Base-by-base conservation (phyloP, 1,140 invertebrate species). In the Drosophila nebulosa region DNA sequence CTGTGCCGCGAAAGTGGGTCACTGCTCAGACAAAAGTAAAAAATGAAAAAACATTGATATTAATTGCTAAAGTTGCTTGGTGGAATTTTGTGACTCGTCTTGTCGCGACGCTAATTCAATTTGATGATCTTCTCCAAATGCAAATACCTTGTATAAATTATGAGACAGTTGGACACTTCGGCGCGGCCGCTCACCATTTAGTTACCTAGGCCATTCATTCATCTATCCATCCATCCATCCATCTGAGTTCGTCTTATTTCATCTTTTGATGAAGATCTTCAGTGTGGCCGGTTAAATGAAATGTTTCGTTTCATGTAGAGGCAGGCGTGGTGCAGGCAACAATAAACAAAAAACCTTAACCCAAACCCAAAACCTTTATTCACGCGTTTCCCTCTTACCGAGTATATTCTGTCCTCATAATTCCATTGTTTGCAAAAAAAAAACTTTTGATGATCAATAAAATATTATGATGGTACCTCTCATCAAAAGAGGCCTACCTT, bases 81-180 rank as follows among this genome's bases (percentile, higher is more conserved):
- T 39, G 35, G 27, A 16, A 39, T 46, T 39, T 14, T 14, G 36
- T 60, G 53, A 62, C 21, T 56, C 18, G 50, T 12, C 57, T 35
- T 63, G 46, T 26, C 39, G 18, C 14, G 62, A 65, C 63, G 71
- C 77, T 86, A 86, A 85, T 85, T 85, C 66, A 86, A 85, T 85
- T 71, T 85, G 74, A 81, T 77, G 62, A 85, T 76, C 78, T 67
- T 46, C 56, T 27, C 16, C 71, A 81, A 86, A 86, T 86, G 83
- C 83, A 86, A 86, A 86, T 86, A 68, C 72, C 68, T 52, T 75
- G 83, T 83, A 88, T 86, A 78, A 81, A 78, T 86, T 88, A 86
- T 78, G 64, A 64, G 26, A 35, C 24, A 66, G 55, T 57, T 67
- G 36, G 24, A 42, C 14, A 42, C 35, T 22, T 57, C 12, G 35